Evolutionary conservation across 2,888 invertebrate genomes (phyloP).

Genomic region (Scaptomyza parva): DNA sequence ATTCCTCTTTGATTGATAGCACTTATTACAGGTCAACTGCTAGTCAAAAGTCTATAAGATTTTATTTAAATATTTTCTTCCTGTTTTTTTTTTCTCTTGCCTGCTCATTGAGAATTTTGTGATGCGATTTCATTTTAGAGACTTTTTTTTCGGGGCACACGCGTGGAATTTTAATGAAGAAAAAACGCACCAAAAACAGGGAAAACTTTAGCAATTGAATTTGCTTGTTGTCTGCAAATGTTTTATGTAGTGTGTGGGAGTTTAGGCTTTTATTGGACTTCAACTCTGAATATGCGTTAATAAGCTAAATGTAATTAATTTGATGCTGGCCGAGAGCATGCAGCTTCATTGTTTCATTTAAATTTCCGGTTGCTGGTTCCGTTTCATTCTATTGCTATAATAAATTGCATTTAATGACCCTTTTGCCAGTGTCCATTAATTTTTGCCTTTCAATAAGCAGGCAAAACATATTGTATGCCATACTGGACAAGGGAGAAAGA

Average conservation of each 20-base stretch:
- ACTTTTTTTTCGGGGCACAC: conserved; percentile 31
- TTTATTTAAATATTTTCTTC: conserved; percentile 2
- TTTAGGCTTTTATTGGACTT: conserved; percentile 23
- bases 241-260: conserved; percentile 25
- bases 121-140: conserved; percentile 48
- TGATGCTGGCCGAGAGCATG: conserved; percentile 7
- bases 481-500: neutral
- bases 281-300: conserved; percentile 27
- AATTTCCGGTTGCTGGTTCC: conserved; percentile 27
- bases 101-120: conserved; percentile 18
- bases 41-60: neutral
- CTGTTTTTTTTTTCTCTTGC: neutral
- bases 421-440: conserved; percentile 62
- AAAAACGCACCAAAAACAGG: neutral
- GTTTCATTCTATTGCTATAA: conserved; percentile 53
- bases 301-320: conserved; percentile 50
- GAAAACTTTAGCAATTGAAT: conserved; percentile 27
- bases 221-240: conserved; percentile 28
- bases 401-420: conserved; percentile 74
- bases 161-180: conserved; percentile 62
- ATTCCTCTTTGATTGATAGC: no score
- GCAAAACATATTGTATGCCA: neutral
- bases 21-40: conserved; percentile 6
- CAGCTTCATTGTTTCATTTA: conserved; percentile 13
- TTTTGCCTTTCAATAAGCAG: conserved; percentile 32